phyloP scores from a whole-genome alignment of 2,113 vertebrate species.

The Tamias sibiricus region DNA sequence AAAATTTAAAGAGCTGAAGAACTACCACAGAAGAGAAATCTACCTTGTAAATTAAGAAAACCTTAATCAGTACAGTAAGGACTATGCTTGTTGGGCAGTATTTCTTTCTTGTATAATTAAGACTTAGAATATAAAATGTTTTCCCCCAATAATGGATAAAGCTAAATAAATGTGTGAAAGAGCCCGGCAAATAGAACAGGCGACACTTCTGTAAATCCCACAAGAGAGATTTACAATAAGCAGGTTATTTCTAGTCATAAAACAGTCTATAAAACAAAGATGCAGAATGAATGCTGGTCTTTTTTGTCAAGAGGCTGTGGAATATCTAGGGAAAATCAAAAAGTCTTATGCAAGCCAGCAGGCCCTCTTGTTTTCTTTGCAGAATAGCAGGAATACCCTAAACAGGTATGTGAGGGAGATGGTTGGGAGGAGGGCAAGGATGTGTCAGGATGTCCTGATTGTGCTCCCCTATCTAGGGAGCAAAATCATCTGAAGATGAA shows the following conservation, averaged over 20 bases:
- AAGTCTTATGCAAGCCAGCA: neutral
- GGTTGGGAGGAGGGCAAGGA: too few relatives aligned
- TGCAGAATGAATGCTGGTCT: neutral
- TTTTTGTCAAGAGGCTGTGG: neutral
- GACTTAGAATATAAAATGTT: slow-evolving; percentile 52
- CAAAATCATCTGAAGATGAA: neutral
- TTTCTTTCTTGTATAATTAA: slow-evolving; percentile 68
- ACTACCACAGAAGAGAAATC: neutral
- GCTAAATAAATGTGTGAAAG: slow-evolving; percentile 58
- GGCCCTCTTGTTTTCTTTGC: neutral
- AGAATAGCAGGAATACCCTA: neutral
- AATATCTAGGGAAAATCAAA: neutral
- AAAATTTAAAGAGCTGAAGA: neutral
- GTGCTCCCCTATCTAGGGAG: neutral
- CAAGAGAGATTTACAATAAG: slow-evolving; percentile 46
- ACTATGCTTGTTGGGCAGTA: neutral
- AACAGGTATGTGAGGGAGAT: neutral
- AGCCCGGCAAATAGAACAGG: slow-evolving; percentile 37
- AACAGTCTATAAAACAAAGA: slow-evolving; percentile 62
- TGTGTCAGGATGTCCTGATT: neutral
- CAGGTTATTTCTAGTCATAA: slow-evolving; percentile 67
- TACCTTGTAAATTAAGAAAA: slow-evolving; percentile 54
- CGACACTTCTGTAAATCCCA: slow-evolving; percentile 50
- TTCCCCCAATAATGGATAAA: slow-evolving; percentile 51
- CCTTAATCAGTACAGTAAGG: slow-evolving; percentile 35